These are phyloP conservation scores for Palloptera scutellata DNA, from an alignment of 2,888 invertebrate species.

Conservation along the genomic window DNA sequence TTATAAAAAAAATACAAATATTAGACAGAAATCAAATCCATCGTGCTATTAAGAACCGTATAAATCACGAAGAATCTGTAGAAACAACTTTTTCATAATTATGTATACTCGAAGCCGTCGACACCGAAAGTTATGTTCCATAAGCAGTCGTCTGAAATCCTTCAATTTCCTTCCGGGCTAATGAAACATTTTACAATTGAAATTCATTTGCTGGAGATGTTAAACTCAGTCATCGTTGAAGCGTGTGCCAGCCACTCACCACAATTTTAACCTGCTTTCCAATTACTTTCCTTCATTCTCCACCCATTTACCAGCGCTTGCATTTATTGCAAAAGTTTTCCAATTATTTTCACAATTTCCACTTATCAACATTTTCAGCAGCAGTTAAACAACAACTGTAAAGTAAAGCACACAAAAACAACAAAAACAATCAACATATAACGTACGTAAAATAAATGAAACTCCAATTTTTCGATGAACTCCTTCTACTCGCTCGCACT, in stretches of 20 bases:
- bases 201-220: no score
- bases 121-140: no score
- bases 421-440: background rate
- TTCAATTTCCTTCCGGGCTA: no score
- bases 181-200: no score
- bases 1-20: no score
- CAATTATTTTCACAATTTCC: conserved; percentile 40
- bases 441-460: background rate
- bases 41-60: no score
- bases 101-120: no score
- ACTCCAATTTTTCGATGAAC: background rate
- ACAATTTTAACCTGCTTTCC: background rate
- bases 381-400: background rate
- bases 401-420: background rate
- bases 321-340: conserved; percentile 41
- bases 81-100: no score
- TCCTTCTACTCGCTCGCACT: conserved; percentile 4
- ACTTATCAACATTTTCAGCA: conserved; percentile 14
- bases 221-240: background rate
- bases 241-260: conserved; percentile 21
- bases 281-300: background rate
- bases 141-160: no score
- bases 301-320: conserved; percentile 17
- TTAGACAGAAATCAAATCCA: no score
- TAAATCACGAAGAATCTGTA: no score